Percentiles rank a stretch among this genome's conserved stretches.
Evolutionary conservation across 2,797 vertebrate species (phyloP).

Genomic region (Microcaecilia unicolor): DNA sequence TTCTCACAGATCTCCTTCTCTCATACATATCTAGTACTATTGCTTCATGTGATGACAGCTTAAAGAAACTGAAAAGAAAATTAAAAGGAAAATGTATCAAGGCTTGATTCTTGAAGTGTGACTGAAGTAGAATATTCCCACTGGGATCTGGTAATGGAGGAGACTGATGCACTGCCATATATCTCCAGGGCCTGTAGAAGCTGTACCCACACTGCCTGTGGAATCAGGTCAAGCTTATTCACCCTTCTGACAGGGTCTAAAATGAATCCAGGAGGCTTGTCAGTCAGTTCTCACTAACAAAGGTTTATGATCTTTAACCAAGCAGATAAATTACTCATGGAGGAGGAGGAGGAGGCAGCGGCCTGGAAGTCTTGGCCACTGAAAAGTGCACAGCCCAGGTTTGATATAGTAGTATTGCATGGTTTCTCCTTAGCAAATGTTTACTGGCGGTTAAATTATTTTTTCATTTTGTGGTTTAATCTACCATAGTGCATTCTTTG

Average conservation of each 20-base stretch:
- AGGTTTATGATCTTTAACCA: constrained; percentile 49
- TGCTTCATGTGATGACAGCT: rapidly evolving
- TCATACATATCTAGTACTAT: no score
- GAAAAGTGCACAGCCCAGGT: no score
- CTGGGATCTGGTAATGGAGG: constrained; percentile 32
- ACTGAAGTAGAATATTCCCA: constrained; percentile 30
- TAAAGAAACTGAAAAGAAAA: rapidly evolving
- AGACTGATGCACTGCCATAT: constrained; percentile 41
- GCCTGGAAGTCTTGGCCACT: no score
- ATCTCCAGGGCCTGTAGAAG: constrained; percentile 41
- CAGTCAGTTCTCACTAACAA: constrained; percentile 39
- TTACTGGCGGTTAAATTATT: no score
- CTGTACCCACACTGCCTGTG: constrained; percentile 46
- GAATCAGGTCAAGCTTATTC: constrained; percentile 54
- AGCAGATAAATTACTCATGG: constrained; percentile 31
- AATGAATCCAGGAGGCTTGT: constrained; percentile 56
- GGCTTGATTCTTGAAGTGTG: constrained; percentile 31
- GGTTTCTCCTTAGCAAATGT: no score
- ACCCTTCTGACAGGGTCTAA: constrained; percentile 54
- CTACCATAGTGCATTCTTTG: no score
- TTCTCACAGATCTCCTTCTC: no score
- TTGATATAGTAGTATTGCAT: no score
- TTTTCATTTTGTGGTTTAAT: no score
- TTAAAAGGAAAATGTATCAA: no score
- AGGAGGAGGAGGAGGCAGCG: constrained; percentile 15